Evolutionary conservation across 2,113 vertebrate genomes (phyloP).

Genomic region (Sisor rabdophorus): DNA sequence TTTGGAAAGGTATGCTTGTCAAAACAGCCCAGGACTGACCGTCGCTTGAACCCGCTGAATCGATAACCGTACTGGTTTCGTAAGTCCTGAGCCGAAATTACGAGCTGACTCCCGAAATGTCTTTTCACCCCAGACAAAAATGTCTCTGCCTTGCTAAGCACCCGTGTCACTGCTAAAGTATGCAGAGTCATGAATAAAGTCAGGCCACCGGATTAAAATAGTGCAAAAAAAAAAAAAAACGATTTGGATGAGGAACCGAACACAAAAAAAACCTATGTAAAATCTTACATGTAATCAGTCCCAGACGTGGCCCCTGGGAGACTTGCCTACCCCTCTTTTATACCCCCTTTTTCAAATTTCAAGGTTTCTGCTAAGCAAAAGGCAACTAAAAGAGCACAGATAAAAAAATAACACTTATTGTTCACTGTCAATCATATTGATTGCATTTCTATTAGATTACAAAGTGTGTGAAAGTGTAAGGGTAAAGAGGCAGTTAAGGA

Average conservation of each 20-base stretch:
- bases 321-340: neutral
- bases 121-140: neutral
- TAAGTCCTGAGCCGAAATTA: neutral
- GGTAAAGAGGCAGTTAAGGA: no score
- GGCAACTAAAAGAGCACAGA: slow-evolving; percentile 34
- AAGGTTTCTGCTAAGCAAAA: slow-evolving; percentile 30
- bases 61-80: neutral
- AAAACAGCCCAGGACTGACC: neutral
- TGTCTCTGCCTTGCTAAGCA: slow-evolving; percentile 17
- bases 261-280: slow-evolving; percentile 29
- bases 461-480: neutral
- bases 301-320: slow-evolving; percentile 54
- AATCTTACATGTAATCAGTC: slow-evolving; percentile 32
- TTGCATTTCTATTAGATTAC: neutral
- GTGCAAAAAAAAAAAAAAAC: slow-evolving; percentile 11
- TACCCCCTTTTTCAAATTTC: neutral
- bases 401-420: slow-evolving; percentile 21
- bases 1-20: neutral
- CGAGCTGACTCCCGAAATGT: neutral
- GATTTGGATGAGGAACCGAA: slow-evolving; percentile 27
- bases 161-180: slow-evolving; percentile 16
- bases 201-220: slow-evolving; percentile 16
- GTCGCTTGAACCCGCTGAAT: slow-evolving; percentile 9
- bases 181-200: slow-evolving; percentile 25
- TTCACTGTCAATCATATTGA: slow-evolving; percentile 6